phyloP scores from a whole-genome alignment of 2,113 vertebrate species.

The Sciurus niger region DNA sequence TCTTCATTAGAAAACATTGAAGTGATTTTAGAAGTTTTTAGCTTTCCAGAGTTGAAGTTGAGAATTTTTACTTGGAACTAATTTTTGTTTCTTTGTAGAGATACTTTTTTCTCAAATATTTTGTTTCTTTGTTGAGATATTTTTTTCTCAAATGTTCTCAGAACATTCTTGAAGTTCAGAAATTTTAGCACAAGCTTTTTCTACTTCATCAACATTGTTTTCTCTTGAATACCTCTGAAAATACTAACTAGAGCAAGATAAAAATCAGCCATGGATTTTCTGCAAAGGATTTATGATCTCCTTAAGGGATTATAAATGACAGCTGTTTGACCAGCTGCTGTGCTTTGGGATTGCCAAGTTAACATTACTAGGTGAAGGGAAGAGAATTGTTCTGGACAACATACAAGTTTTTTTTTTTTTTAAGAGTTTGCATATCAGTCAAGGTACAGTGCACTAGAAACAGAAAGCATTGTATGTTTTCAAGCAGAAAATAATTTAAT shows the following conservation, averaged over 20 bases:
- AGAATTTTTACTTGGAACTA: not conserved
- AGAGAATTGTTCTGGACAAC: not conserved
- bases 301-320: slow-evolving; percentile 18
- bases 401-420: not conserved
- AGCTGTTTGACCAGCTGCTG: not conserved
- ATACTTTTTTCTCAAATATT: not conserved
- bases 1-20: too few relatives aligned
- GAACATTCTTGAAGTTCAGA: slow-evolving; percentile 8
- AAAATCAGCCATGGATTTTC: slow-evolving; percentile 27
- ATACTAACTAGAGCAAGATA: not conserved
- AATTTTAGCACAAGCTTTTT: slow-evolving; percentile 17
- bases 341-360: not conserved
- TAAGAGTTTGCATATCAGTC: not conserved
- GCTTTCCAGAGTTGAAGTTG: not conserved
- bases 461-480: not conserved
- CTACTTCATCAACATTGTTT: not conserved
- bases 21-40: too few relatives aligned
- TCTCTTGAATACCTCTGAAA: slow-evolving; percentile 20
- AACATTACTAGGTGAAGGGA: not conserved
- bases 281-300: not conserved
- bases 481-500: not conserved
- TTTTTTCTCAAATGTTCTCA: not conserved
- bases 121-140: not conserved
- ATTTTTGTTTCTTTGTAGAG: slow-evolving; percentile 21
- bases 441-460: not conserved